A percentile compares a stretch with the other conserved stretches of the same genome.
Evolutionary conservation across 2,113 vertebrate genomes (phyloP).

Genomic region (Lagopus muta): DNA sequence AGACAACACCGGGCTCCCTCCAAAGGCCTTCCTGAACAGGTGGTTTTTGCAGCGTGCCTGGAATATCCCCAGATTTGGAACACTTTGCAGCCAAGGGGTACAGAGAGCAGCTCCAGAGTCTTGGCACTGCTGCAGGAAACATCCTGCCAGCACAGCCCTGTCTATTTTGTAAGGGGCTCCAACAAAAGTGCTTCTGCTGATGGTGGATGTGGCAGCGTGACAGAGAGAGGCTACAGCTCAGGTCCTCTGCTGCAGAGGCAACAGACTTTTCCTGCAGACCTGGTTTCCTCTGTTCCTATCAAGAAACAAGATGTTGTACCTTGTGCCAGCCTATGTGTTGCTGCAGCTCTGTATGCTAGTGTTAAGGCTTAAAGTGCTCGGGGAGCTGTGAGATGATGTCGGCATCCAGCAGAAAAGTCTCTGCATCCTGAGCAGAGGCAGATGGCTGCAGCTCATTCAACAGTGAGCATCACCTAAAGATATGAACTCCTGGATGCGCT

Average conservation of each 20-base stretch:
- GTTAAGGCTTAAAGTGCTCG: not conserved
- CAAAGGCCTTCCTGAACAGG: constrained; percentile 15
- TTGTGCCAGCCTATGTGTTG: not conserved
- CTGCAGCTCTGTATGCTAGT: not conserved
- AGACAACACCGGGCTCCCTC: not conserved
- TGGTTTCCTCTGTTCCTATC: not conserved
- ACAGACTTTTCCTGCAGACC: not conserved
- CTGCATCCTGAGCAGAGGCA: not conserved
- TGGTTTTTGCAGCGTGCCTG: not conserved
- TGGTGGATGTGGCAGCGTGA: not conserved
- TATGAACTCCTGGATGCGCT: not conserved
- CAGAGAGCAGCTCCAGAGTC: constrained; percentile 19
- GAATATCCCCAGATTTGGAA: constrained; percentile 5
- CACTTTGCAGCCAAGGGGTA: not conserved
- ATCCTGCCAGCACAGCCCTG: constrained; percentile 5
- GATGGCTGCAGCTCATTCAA: not conserved
- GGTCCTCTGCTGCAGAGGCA: not conserved
- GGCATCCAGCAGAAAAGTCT: not conserved
- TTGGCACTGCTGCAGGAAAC: not conserved
- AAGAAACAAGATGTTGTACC: not conserved
- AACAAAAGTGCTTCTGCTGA: not conserved
- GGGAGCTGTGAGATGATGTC: not conserved
- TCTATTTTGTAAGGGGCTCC: not conserved
- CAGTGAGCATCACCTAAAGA: not conserved
- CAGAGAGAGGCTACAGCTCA: not conserved